A percentile compares a stretch with the other conserved stretches of the same genome.
Conservation (phyloP, 2,113 vertebrate species). For the Lota lota region DNA sequence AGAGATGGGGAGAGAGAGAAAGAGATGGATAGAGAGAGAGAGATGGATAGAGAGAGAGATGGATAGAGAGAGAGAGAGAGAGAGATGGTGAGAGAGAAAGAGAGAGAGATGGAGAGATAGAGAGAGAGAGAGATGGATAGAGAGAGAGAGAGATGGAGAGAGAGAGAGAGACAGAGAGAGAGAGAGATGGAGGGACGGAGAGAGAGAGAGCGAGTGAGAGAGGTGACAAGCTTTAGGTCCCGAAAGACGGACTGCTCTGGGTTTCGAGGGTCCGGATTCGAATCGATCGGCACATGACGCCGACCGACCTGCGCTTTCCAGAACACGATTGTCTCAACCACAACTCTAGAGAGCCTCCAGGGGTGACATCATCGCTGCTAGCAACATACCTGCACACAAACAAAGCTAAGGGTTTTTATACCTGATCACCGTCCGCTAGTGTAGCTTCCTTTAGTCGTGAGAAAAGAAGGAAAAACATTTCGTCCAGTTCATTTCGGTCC, state of each 20-base stretch:
- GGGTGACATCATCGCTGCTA: conserved; percentile 43
- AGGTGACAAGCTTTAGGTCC: conserved; percentile 26
- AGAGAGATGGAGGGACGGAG: no score
- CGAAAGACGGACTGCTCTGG: conserved; percentile 27
- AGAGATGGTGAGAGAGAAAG: no score
- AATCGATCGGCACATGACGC: not conserved
- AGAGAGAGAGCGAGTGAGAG: no score
- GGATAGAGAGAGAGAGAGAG: no score
- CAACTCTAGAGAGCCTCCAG: conserved; percentile 39
- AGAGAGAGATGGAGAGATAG: no score
- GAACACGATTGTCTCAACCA: conserved; percentile 58
- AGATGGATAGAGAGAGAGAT: no score
- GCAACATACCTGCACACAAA: conserved; percentile 28
- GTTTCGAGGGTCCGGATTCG: not conserved
- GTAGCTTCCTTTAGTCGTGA: conserved; percentile 3
- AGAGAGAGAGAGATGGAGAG: no score
- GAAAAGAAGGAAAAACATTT: conserved; percentile 34
- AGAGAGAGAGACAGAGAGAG: no score
- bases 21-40: no score
- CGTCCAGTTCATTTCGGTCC: not conserved
- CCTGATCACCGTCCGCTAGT: conserved; percentile 45
- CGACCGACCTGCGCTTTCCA: conserved; percentile 22
- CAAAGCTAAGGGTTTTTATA: conserved; percentile 20
- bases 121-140: no score
- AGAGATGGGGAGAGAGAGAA: no score